Evolutionary conservation across 2,113 vertebrate genomes (phyloP).

Genomic region (Oryzias celebensis): DNA sequence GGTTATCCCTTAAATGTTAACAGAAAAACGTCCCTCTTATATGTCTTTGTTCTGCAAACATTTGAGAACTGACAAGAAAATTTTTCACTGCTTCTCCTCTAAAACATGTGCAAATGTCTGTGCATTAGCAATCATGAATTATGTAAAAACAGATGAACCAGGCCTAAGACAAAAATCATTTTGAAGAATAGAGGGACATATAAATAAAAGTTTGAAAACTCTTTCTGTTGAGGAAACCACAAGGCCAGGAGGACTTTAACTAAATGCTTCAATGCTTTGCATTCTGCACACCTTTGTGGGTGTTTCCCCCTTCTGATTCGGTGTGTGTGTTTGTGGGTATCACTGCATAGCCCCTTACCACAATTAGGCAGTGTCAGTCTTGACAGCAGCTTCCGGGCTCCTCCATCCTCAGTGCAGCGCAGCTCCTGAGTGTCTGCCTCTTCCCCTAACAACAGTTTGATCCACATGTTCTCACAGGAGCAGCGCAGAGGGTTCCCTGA

Average conservation of each 20-base stretch:
- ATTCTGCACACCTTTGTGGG: slow-evolving; percentile 15
- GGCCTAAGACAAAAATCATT: slow-evolving; percentile 2
- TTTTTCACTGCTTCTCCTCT: neutral
- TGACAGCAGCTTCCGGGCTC: slow-evolving; percentile 81
- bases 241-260: slow-evolving; percentile 17
- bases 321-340: slow-evolving; percentile 3
- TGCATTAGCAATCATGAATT: neutral
- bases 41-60: slow-evolving; percentile 1
- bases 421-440: slow-evolving; percentile 86
- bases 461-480: slow-evolving; percentile 96
- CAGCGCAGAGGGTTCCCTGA: slow-evolving; percentile 91
- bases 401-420: slow-evolving; percentile 86
- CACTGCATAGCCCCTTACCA: slow-evolving; percentile 77
- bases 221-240: slow-evolving; percentile 18
- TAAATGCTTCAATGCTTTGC: slow-evolving; percentile 37
- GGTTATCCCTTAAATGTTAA: slow-evolving; percentile 26
- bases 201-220: slow-evolving; percentile 16
- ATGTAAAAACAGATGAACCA: neutral
- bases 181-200: slow-evolving; percentile 3
- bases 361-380: slow-evolving; percentile 85
- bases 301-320: slow-evolving; percentile 22
- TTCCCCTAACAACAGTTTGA: slow-evolving; percentile 89
- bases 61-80: slow-evolving; percentile 17
- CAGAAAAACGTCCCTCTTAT: slow-evolving; percentile 3
- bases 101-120: slow-evolving; percentile 3